Conservation (phyloP, 2,113 vertebrate species). For the Furnarius figulus region DNA sequence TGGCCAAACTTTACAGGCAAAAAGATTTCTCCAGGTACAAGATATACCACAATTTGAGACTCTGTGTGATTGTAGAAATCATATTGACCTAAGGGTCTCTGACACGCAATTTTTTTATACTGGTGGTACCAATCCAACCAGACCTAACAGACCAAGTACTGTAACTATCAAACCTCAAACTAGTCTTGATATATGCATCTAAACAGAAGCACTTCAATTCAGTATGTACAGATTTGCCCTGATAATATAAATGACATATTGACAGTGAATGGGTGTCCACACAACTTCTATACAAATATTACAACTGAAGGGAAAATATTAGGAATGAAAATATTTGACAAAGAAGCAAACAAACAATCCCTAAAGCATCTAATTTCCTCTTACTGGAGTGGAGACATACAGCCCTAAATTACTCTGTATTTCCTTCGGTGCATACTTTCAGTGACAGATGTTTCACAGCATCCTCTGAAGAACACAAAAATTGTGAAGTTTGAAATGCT, state of each 20-base stretch:
- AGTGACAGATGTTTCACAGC: background rate
- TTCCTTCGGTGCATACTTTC: background rate
- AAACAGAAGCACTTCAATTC: background rate
- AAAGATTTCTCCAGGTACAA: background rate
- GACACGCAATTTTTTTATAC: background rate
- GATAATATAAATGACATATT: background rate
- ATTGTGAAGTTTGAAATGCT: background rate
- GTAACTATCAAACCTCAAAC: background rate
- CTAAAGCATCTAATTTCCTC: background rate
- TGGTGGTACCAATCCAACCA: background rate
- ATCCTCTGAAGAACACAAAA: background rate
- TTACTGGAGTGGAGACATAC: background rate
- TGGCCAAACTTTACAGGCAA: background rate
- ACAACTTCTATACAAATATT: background rate
- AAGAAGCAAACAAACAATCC: background rate
- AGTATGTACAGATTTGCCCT: background rate
- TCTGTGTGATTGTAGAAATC: background rate
- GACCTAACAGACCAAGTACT: background rate
- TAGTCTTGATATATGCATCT: background rate
- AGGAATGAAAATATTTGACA: background rate
- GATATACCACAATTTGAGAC: background rate
- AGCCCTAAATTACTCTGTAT: background rate
- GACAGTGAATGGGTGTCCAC: background rate
- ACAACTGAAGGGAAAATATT: background rate
- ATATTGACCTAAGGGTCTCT: background rate